phyloP scores from a whole-genome alignment of 2,797 vertebrate species.

The Chelonia mydas region DNA sequence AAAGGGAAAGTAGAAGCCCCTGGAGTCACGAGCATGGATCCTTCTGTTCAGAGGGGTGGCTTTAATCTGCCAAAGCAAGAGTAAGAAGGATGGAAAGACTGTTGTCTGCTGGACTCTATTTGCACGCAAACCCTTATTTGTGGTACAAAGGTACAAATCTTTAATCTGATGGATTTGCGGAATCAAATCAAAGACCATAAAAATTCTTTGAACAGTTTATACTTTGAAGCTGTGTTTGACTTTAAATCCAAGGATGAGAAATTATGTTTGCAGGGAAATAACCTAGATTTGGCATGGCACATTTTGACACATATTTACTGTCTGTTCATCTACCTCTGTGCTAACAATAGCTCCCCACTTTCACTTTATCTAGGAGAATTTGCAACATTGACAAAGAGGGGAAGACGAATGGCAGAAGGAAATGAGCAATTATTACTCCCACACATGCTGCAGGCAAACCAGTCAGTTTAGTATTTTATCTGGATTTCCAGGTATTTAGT shows the following conservation, averaged over 20 bases:
- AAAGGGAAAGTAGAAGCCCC: not conserved
- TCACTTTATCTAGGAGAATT: slow-evolving; percentile 13
- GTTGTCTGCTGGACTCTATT: not conserved
- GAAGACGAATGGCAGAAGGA: not conserved
- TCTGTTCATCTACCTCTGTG: slow-evolving; percentile 36
- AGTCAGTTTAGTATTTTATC: not conserved
- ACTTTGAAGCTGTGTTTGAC: not conserved
- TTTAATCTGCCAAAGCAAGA: not conserved
- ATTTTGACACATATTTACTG: not conserved
- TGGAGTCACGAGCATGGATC: not conserved
- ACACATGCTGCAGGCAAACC: not conserved
- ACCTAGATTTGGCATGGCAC: not conserved
- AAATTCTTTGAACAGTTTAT: not conserved
- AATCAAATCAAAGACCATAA: not conserved
- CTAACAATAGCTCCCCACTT: slow-evolving; percentile 24
- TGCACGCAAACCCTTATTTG: not conserved
- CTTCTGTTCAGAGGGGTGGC: not conserved
- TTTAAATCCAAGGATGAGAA: not conserved
- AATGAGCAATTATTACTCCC: slow-evolving; percentile 3
- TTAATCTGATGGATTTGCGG: accelerated
- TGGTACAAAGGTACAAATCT: not conserved
- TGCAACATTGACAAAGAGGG: not conserved
- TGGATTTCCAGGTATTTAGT: not conserved
- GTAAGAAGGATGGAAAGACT: not conserved
- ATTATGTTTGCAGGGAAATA: slow-evolving; percentile 7